Base-by-base conservation (phyloP, 2,797 vertebrate genomes). In the Sebastes wilsoni region DNA sequence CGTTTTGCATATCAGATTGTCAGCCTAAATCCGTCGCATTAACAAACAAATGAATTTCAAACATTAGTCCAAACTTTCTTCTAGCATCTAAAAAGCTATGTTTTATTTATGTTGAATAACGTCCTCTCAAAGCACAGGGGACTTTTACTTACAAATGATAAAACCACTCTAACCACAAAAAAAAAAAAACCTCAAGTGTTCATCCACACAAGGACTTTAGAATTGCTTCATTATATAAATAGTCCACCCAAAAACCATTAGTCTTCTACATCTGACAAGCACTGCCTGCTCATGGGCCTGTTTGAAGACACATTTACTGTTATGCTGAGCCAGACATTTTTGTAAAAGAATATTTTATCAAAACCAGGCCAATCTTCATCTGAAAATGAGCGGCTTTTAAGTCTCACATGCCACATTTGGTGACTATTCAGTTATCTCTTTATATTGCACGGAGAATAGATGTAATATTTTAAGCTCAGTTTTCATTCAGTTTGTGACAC, bases 201-300 rank as follows among this genome's bases (percentile, higher is more conserved):
- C 74, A 76, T 80, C 59, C 62, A 66, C 49, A 59, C 58, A 42
- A 74, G 68, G 66, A 75, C 71, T 79, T 72, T 59, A 16, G 28
- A 83, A 76, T 84, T 66, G 66, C 83, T 87, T 91, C 71, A 87
- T 89, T 88, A 78, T 81, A 87, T 85, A 89, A 87, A 86, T 83
- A 73, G 71, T 85, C 80, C 65, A 71, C 72, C 79, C 66, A 84
- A 84, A 85, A 91, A 74, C 72, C 66, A 88, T 92, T 88, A 86
- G 85, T 87, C 81, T 75, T 61, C 25, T 66, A 60, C 79, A 87
- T 89, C 86, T 86, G 87, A 92, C 64, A 71, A 86, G 75, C 8
- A 1, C 79, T 88, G 81, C 79, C 66, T 79, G 72, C 79, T 89
- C 78, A 66, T 55, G 27, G 75, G 72, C 60, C 80, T 20, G 60